phyloP scores from a whole-genome alignment of 2,113 vertebrate genomes.

The Anseranas semipalmata region DNA sequence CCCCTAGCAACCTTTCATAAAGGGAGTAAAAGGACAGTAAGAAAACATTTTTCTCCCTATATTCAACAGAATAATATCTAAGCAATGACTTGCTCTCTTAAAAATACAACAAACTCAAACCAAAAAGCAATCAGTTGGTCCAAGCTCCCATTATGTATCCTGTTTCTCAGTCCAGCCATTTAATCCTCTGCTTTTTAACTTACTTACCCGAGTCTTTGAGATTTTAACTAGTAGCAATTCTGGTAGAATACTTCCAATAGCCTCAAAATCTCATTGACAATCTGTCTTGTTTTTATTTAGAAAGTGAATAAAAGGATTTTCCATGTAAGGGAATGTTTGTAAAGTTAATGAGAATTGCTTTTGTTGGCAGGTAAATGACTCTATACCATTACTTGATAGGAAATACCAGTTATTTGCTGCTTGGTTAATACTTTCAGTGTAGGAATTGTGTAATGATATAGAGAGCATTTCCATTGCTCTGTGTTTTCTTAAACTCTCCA shows the following conservation, averaged over 20 bases:
- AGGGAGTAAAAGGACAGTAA: constrained; percentile 19
- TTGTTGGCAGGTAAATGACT: background rate
- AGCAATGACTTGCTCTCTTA: background rate
- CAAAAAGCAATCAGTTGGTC: background rate
- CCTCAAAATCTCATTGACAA: background rate
- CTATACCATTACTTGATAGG: background rate
- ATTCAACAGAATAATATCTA: constrained; percentile 23
- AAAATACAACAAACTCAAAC: background rate
- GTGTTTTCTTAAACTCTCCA: background rate
- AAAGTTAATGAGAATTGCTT: background rate
- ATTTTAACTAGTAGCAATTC: background rate
- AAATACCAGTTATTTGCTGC: background rate
- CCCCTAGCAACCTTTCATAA: constrained; percentile 64
- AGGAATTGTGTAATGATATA: background rate
- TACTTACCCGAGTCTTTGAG: background rate
- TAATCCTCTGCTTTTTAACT: constrained; percentile 6
- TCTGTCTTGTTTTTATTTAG: background rate
- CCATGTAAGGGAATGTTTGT: background rate
- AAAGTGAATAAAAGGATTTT: constrained; percentile 20
- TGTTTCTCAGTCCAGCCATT: background rate
- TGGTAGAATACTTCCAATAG: background rate
- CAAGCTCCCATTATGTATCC: background rate
- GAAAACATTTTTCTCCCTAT: background rate
- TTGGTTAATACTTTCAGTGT: background rate
- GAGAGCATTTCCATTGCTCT: background rate